Percentiles rank a stretch among this genome's conserved stretches.
Evolutionary conservation across 2,888 invertebrate genomes (phyloP).

Genomic region (Copidosoma aretas): DNA sequence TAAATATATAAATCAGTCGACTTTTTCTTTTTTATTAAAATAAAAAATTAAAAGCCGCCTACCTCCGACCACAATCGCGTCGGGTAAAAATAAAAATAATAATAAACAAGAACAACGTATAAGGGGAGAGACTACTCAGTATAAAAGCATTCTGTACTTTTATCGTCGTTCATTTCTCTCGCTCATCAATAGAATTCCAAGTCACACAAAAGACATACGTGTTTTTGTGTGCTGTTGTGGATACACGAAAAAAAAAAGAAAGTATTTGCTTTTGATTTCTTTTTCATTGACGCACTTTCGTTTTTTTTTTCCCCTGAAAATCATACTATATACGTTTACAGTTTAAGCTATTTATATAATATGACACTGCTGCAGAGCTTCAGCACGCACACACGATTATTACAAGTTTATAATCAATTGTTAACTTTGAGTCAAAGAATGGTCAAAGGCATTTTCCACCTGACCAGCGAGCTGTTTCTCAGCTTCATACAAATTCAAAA

Average conservation of each 20-base stretch:
- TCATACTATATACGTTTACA: conserved; percentile 43
- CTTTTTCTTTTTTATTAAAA: background rate
- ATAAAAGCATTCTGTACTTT: conserved; percentile 23
- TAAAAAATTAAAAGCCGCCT: conserved; percentile 30
- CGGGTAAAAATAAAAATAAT: conserved; percentile 8
- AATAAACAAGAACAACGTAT: conserved; percentile 21
- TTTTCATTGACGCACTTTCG: conserved; percentile 9
- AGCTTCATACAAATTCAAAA: conserved; percentile 29
- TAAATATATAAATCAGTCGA: conserved; percentile 15
- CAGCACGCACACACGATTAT: conserved; percentile 23
- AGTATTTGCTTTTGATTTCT: conserved; percentile 37
- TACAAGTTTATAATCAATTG: conserved; percentile 46
- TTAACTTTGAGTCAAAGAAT: conserved; percentile 47
- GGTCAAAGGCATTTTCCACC: conserved; percentile 52
- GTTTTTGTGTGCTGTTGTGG: conserved; percentile 20
- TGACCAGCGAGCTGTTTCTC: conserved; percentile 36
- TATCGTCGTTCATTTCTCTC: conserved; percentile 14
- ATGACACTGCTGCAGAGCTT: conserved; percentile 47
- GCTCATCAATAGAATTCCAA: conserved; percentile 22
- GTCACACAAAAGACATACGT: conserved; percentile 4
- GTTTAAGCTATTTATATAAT: conserved; percentile 51
- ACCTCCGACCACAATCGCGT: conserved; percentile 20
- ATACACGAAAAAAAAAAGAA: conserved; percentile 40
- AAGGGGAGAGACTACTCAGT: conserved; percentile 17
- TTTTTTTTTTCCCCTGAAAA: conserved; percentile 32